These are phyloP conservation scores for Neodiprion virginianus DNA, from an alignment of 1,140 invertebrate genomes.

Conservation along the genomic window DNA sequence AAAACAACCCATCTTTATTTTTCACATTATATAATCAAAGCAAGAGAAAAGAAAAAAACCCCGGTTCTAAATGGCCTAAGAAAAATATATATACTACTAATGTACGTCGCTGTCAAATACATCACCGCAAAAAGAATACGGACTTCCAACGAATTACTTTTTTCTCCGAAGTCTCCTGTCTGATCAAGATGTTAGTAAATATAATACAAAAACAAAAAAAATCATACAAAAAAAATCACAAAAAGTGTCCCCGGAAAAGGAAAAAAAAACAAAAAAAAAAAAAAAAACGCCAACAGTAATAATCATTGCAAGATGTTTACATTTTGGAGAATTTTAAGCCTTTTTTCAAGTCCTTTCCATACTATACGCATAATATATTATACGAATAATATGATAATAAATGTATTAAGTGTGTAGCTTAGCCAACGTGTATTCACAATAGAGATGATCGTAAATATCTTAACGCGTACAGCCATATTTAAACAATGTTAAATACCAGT, in stretches of 20 bases:
- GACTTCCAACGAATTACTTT: not conserved
- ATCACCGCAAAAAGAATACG: conserved; percentile 29
- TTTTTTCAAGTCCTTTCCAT: conserved; percentile 13
- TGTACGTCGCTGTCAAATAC: conserved; percentile 35
- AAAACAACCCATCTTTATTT: not conserved
- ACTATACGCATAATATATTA: conserved; percentile 36
- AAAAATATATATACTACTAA: not conserved
- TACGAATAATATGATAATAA: conserved; percentile 59
- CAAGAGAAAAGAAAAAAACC: not conserved
- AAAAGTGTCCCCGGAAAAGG: conserved; percentile 9
- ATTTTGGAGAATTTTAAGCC: not conserved
- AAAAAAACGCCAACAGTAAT: conserved; percentile 18
- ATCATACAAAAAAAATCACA: not conserved
- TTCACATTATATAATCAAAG: no score
- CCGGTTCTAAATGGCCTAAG: not conserved
- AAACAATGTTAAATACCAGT: conserved; percentile 59
- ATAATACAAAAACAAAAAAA: not conserved
- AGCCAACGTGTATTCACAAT: conserved; percentile 56
- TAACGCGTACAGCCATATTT: conserved; percentile 48
- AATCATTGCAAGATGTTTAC: not conserved
- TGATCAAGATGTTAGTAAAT: not conserved
- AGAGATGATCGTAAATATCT: conserved; percentile 50
- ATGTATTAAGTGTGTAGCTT: conserved; percentile 62
- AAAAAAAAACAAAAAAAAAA: conserved; percentile 3
- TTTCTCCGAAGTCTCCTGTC: not conserved